Conservation (phyloP, 2,797 vertebrate genomes). For the Chiroxiphia lanceolata region DNA sequence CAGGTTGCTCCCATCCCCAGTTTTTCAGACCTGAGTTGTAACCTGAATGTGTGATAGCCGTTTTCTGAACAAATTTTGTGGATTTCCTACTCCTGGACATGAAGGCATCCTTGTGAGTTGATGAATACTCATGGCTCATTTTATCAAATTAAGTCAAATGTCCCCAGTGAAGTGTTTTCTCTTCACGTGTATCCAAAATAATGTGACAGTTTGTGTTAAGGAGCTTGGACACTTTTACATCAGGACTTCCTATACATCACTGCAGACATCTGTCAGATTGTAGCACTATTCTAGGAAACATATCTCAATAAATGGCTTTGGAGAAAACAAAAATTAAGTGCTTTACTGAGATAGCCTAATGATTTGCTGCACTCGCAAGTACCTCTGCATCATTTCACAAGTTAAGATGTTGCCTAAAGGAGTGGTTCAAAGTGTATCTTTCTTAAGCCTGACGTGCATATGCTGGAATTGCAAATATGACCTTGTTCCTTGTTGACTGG, state of each 20-base stretch:
- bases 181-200: neutral
- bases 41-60: neutral
- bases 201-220: neutral
- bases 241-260: neutral
- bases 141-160: neutral
- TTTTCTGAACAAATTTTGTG: neutral
- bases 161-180: neutral
- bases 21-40: neutral
- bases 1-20: neutral
- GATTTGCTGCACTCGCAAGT: neutral
- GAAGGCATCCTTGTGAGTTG: neutral
- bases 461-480: neutral
- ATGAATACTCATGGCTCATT: neutral
- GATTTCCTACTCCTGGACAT: neutral
- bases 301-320: neutral
- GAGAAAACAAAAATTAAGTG: neutral
- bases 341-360: neutral
- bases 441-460: neutral
- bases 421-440: neutral
- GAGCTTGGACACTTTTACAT: neutral
- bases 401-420: neutral
- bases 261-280: neutral
- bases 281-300: neutral
- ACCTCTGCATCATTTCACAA: neutral
- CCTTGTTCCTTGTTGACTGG: neutral